Evolutionary conservation across 2,797 vertebrate genomes (phyloP).

Genomic region (Pampus argenteus): DNA sequence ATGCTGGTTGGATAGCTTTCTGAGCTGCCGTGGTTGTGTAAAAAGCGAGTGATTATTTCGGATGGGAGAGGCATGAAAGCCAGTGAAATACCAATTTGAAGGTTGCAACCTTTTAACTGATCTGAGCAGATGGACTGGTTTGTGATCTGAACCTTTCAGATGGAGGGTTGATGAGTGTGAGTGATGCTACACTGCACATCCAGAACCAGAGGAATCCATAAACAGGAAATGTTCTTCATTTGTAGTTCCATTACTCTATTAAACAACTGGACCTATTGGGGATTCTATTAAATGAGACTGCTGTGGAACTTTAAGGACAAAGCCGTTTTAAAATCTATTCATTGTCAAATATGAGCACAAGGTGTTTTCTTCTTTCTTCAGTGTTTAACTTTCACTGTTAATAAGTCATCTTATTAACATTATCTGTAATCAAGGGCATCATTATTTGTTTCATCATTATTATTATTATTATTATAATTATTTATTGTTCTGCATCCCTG

Average conservation of each 20-base stretch:
- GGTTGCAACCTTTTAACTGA: constrained; percentile 79
- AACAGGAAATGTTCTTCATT: constrained; percentile 15
- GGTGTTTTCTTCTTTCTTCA: no score
- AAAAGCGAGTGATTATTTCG: constrained; percentile 59
- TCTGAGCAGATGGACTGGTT: constrained; percentile 73
- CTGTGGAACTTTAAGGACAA: neutral
- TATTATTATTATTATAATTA: no score
- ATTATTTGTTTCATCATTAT: no score
- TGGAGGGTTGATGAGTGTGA: constrained; percentile 53
- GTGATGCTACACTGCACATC: constrained; percentile 26
- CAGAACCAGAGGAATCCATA: constrained; percentile 39
- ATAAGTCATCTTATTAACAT: no score
- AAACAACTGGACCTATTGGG: constrained; percentile 3
- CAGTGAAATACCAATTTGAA: constrained; percentile 81
- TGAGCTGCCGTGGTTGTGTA: constrained; percentile 43
- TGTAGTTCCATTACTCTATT: constrained; percentile 15
- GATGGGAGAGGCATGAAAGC: constrained; percentile 74
- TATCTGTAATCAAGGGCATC: no score
- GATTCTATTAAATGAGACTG: neutral
- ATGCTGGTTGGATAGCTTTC: constrained; percentile 14
- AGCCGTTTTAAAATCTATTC: no score
- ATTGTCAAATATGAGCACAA: no score
- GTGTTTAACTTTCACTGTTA: no score
- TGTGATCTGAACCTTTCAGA: constrained; percentile 79
- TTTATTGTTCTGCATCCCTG: no score